Evolutionary conservation across 2,113 vertebrate species (phyloP).

Genomic region (Verasper variegatus): DNA sequence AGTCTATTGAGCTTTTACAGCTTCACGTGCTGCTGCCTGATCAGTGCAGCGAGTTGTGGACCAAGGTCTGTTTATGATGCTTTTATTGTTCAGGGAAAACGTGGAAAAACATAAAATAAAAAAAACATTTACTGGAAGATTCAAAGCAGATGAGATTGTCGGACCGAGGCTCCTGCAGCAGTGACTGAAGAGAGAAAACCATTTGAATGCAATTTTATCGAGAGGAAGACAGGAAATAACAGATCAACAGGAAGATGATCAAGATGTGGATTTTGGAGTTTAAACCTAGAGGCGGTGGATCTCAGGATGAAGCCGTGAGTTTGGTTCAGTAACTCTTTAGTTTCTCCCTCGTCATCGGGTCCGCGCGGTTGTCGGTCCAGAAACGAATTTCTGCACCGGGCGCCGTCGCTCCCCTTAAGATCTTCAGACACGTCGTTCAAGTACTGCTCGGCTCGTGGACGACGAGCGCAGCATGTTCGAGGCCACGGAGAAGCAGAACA

Average conservation of each 20-base stretch:
- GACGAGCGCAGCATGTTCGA: constrained; percentile 31
- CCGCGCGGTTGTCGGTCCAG: constrained; percentile 4
- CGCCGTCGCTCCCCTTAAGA: no score
- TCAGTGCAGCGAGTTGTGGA: not conserved
- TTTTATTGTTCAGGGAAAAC: not conserved
- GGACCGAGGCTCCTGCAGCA: not conserved
- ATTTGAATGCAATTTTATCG: not conserved
- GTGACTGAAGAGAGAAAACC: not conserved
- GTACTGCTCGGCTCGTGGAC: constrained; percentile 8
- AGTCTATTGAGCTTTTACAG: not conserved
- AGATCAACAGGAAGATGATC: not conserved
- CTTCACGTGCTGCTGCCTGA: not conserved
- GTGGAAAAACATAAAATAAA: not conserved
- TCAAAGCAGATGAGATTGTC: not conserved
- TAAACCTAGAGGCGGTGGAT: not conserved
- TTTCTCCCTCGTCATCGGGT: not conserved
- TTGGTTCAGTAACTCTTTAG: not conserved
- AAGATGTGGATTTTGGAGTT: no score
- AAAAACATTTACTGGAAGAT: not conserved
- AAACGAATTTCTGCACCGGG: not conserved
- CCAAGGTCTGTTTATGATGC: not conserved
- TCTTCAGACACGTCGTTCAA: not conserved
- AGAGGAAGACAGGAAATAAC: not conserved
- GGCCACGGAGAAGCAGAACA: constrained; percentile 26
- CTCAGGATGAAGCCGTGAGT: not conserved